Percentiles rank a stretch among this genome's conserved stretches.
These are phyloP conservation scores for Eristalinus sepulchralis DNA, from an alignment of 2,888 invertebrate genomes.

Conservation along the genomic window DNA sequence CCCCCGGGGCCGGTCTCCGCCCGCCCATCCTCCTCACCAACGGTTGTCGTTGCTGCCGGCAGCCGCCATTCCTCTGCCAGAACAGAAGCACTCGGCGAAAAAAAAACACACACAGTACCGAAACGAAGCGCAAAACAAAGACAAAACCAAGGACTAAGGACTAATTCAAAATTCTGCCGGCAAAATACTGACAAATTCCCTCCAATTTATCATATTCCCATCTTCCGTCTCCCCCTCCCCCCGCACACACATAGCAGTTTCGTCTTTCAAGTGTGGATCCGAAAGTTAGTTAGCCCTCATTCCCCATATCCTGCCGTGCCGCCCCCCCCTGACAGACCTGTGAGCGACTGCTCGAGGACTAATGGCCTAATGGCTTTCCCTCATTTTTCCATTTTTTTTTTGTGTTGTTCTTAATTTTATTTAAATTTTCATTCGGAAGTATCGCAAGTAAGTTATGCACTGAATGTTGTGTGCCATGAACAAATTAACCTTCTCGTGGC, in stretches of 20 bases:
- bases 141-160: background rate
- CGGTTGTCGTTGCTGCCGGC: background rate
- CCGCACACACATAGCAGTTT: background rate
- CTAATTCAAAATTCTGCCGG: conserved; percentile 20
- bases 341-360: background rate
- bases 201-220: conserved; percentile 34
- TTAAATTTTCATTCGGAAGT: conserved; percentile 25
- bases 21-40: background rate
- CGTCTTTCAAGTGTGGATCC: background rate
- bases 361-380: conserved; percentile 35
- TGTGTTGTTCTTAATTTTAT: conserved; percentile 42
- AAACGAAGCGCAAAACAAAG: background rate
- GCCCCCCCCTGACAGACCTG: background rate
- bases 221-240: background rate
- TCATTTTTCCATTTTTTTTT: background rate
- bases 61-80: no score
- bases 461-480: conserved; percentile 6
- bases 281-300: conserved; percentile 2
- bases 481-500: conserved; percentile 37
- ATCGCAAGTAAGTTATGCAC: background rate
- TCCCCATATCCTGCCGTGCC: background rate
- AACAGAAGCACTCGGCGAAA: background rate
- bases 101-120: background rate
- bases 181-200: conserved; percentile 16
- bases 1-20: background rate